Base-by-base conservation (phyloP, 2,113 vertebrate species). In the Xiphophorus hellerii region DNA sequence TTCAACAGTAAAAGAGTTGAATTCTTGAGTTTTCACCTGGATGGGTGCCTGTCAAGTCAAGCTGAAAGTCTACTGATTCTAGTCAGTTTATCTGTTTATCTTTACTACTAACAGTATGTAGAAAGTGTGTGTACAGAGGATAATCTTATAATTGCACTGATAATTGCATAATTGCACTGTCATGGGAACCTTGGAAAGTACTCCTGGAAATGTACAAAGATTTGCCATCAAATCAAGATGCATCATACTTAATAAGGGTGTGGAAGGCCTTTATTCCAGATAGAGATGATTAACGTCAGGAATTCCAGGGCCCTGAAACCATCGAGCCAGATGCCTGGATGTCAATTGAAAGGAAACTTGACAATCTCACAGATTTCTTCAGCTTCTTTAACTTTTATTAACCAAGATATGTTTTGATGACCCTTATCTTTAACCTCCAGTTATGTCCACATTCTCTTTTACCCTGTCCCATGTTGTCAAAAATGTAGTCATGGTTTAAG, bases 241-340 rank as follows among this genome's bases (percentile, higher is more conserved):
- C 78, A n/a, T 54, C 29, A 44, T 84, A 87, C 83, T 17, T 22
- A n/a, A 58, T 58, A 25, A 58, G 51, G 25, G 7, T n/a, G 7
- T n/a, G 20, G 48, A 6, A 51, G 7, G 22, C 48, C 20, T 25
- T 58, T 58, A 25, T 84, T 85, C 80, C 80, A 85, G 81, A 92
- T 93, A 93, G 91, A 87, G 91, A 93, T 92, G 92, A 93, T 93
- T 88, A 93, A 80, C 87, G 91, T 92, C 89, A 93, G 89, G 83
- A 92, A 93, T 93, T 91, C 88, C 82, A 91, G 88, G 92, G 91
- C 91, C 91, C 7, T 68, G 92, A 89, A 90, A 92, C 64, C 77
- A 71, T 78, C 61, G 77, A 88, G 78, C 72, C 87, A 92, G 89
- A 91, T 87, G 88, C 80, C 77, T 73, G 5, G 81, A 84, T 82